Conservation (phyloP, 2,113 vertebrate genomes). For the Myotis yumanensis region DNA sequence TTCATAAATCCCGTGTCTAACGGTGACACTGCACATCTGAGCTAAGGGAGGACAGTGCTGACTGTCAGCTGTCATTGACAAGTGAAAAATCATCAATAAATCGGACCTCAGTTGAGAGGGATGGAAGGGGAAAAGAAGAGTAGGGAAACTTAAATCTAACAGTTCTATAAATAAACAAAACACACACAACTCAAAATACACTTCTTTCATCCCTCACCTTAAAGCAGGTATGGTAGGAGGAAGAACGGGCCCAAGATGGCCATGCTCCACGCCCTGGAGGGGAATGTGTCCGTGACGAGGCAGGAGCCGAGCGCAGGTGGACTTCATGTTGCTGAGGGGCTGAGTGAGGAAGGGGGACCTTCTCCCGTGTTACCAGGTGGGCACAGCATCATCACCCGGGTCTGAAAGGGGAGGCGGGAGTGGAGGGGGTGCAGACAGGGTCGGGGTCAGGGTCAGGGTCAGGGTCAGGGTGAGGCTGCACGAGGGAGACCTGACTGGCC, state of each 20-base stretch:
- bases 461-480: fast-evolving
- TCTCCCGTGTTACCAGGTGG: neutral
- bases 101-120: neutral
- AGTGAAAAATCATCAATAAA: neutral
- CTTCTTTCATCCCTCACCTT: neutral
- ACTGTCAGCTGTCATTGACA: neutral
- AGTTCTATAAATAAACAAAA: neutral
- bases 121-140: neutral
- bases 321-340: neutral
- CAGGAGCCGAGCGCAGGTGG: neutral
- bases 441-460: neutral
- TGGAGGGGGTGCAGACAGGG: neutral
- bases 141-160: neutral
- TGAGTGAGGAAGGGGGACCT: neutral
- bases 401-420: neutral
- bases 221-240: neutral
- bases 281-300: too few species aligned
- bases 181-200: neutral
- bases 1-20: neutral
- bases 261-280: neutral
- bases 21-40: neutral
- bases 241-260: too few species aligned
- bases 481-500: neutral
- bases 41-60: neutral
- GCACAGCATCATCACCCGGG: neutral